Conservation (phyloP, 2,113 vertebrate genomes). For the Lamprotornis superbus region DNA sequence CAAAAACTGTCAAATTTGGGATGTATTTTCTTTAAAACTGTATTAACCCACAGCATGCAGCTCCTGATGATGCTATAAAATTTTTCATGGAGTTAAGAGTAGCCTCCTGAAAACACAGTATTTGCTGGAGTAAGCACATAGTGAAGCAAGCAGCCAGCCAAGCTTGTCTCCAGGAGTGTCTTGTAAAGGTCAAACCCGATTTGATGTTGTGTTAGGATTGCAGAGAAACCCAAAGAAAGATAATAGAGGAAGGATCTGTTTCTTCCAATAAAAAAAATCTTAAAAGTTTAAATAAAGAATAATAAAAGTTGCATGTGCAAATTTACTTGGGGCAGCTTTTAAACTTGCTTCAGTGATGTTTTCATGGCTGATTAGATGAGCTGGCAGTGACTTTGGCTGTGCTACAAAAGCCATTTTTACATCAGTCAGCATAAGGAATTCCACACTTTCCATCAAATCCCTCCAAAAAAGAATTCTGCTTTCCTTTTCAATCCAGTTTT, state of each 20-base stretch:
- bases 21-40: not conserved
- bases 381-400: not conserved
- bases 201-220: not conserved
- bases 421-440: constrained; percentile 5
- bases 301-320: not conserved
- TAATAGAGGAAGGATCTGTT: not conserved
- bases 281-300: constrained; percentile 3
- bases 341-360: not conserved
- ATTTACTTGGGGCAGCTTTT: not conserved
- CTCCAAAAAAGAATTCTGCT: not conserved
- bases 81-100: not conserved
- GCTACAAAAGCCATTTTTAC: constrained; percentile 24
- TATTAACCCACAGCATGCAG: not conserved
- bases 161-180: not conserved
- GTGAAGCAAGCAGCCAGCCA: not conserved
- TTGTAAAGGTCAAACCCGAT: not conserved
- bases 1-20: not conserved
- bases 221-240: not conserved
- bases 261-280: not conserved
- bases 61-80: not conserved
- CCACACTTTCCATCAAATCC: not conserved
- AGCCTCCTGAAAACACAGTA: not conserved
- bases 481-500: not conserved
- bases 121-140: not conserved
- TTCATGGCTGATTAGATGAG: constrained; percentile 20